Conservation (phyloP, 2,797 vertebrate species). For the Cirrhinus molitorella region DNA sequence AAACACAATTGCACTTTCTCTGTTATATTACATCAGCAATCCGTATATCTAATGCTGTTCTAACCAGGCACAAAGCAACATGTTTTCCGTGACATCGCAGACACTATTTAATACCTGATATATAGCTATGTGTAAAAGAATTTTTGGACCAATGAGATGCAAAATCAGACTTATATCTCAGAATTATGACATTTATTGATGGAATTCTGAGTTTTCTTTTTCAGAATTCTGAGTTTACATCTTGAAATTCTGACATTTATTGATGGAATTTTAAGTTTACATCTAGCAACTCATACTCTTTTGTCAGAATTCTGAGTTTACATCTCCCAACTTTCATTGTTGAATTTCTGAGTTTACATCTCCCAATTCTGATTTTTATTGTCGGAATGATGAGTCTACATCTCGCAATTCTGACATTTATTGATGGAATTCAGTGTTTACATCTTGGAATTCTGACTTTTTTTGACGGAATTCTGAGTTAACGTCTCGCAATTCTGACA, state of each 20-base stretch:
- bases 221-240: no score
- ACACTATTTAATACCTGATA: not conserved
- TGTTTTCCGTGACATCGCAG: not conserved
- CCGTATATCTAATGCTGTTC: not conserved
- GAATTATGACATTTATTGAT: no score
- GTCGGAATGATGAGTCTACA: no score
- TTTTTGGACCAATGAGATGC: not conserved
- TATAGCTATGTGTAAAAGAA: not conserved
- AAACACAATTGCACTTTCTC: not conserved
- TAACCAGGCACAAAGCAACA: not conserved
- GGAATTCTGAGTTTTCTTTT: no score
- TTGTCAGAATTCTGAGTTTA: no score
- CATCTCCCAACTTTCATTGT: no score
- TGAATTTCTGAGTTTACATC: no score
- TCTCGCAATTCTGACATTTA: not conserved
- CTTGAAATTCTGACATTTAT: no score
- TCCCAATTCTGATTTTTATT: no score
- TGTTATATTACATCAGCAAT: not conserved
- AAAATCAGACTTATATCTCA: not conserved
- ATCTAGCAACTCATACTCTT: no score
- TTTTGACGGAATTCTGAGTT: not conserved
- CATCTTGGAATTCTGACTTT: not conserved
- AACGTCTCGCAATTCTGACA: not conserved
- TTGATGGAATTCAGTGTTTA: not conserved
- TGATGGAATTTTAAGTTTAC: no score